Evolutionary conservation across 2,888 invertebrate genomes (phyloP), one percentile per base, ranked within the genome.

Genomic region (Alloscopus bannaensis): DNA sequence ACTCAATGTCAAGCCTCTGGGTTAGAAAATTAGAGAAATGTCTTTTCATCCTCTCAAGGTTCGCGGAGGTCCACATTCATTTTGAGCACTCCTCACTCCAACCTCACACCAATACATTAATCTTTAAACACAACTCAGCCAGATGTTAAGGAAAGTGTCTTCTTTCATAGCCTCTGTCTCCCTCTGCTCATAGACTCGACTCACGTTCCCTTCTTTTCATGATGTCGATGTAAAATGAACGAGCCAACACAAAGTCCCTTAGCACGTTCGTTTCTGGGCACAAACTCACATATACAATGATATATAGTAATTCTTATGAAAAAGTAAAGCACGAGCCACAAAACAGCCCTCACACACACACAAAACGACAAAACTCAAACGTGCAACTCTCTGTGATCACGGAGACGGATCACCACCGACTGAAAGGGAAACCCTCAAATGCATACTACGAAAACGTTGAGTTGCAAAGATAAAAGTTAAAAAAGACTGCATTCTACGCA

Each of bases 331-430:
- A 80, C 82, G 78, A 71, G 80, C 77, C 65, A 72, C n/a, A n/a
- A n/a, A n/a, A n/a, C n/a, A n/a, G 76, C 68, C 77, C 57, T 77
- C 60, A 62, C 64, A 75, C 57, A n/a, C n/a, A 26, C 68, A 59
- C 68, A 78, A 73, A n/a, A n/a, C n/a, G n/a, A n/a, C n/a, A n/a
- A n/a, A n/a, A n/a, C n/a, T n/a, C n/a, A n/a, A n/a, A n/a, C n/a
- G n/a, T n/a, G n/a, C n/a, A n/a, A n/a, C n/a, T n/a, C n/a, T n/a
- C 71, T 84, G 82, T 72, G 82, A 80, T 81, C 79, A 82, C 84
- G 80, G 75, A 83, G 84, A 84, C 81, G 82, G 84, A 84, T 83
- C 80, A 80, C 78, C 81, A 78, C 80, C 81, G 84, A 84, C 84
- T 84, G 84, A 84, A 84, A 82, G 79, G 81, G 81, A 76, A 84